Conservation (phyloP, 1,140 invertebrate species). For the Tenebrio molitor region DNA sequence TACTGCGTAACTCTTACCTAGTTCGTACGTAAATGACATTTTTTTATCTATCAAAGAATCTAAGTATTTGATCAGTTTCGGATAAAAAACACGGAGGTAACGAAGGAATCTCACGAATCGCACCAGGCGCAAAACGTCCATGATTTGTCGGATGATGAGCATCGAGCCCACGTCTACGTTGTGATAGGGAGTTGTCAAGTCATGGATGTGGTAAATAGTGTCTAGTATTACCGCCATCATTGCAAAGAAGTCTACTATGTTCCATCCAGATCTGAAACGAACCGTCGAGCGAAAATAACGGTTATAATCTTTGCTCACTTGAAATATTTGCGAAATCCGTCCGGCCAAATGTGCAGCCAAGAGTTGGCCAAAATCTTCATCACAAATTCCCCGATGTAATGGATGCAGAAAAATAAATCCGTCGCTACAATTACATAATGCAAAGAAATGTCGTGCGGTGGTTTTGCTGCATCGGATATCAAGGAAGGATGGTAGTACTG, state of each 20-base stretch:
- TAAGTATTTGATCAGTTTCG: constrained; percentile 56
- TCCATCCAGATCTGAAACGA: constrained; percentile 38
- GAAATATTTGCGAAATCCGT: constrained; percentile 49
- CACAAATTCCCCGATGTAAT: constrained; percentile 42
- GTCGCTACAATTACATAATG: no score
- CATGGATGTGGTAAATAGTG: background rate
- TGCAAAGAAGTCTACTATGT: constrained; percentile 51
- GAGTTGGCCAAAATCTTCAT: constrained; percentile 43
- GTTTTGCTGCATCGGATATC: background rate
- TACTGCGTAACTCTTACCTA: constrained; percentile 69
- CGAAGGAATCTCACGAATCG: background rate
- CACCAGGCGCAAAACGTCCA: no score
- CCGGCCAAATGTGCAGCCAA: constrained; percentile 1
- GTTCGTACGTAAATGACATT: constrained; percentile 65
- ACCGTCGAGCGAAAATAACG: constrained; percentile 7
- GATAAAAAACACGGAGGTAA: constrained; percentile 29
- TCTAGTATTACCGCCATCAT: constrained; percentile 13
- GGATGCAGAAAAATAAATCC: no score
- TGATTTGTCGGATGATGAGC: no score
- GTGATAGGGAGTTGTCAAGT: background rate
- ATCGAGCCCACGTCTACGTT: no score
- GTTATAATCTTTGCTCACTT: constrained; percentile 8
- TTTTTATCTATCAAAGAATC: constrained; percentile 61
- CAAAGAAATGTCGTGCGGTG: no score
- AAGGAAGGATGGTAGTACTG: background rate